Evolutionary conservation across 2,797 vertebrate species (phyloP).

Genomic region (Lithobates sylvaticus): DNA sequence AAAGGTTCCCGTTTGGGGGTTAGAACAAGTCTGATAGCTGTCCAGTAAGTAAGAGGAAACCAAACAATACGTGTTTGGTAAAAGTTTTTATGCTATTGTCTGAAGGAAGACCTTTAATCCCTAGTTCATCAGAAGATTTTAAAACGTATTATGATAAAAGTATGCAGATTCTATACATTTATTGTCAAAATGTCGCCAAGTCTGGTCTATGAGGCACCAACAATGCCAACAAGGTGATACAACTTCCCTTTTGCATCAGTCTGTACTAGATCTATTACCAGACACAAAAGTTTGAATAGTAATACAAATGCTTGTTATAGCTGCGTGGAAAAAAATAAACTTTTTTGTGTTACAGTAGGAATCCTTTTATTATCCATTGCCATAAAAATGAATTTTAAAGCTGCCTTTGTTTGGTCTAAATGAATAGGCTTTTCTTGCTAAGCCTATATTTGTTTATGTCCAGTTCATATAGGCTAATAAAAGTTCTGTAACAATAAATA

Average conservation of each 20-base stretch:
- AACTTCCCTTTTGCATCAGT: not conserved
- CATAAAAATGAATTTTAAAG: too few species aligned
- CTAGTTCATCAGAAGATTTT: not conserved
- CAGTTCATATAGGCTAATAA: too few species aligned
- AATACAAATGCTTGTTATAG: too few species aligned
- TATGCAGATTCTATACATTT: conserved; percentile 1
- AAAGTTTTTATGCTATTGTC: conserved; percentile 36
- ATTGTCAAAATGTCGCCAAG: conserved; percentile 5
- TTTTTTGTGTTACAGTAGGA: too few species aligned
- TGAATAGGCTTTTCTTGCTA: too few species aligned
- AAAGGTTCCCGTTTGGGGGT: conserved; percentile 47
- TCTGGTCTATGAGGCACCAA: conserved; percentile 38
- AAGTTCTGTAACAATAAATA: too few species aligned
- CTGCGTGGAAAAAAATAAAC: too few species aligned
- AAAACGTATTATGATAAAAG: conserved; percentile 13
- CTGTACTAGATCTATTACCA: not conserved
- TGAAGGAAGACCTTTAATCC: conserved; percentile 43
- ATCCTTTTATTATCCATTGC: too few species aligned
- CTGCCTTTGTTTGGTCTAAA: too few species aligned
- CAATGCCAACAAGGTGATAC: not conserved
- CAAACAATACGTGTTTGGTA: conserved; percentile 51
- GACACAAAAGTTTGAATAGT: not conserved
- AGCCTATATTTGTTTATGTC: too few species aligned
- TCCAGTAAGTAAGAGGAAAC: conserved; percentile 56
- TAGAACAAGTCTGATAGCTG: conserved; percentile 49